Evolutionary conservation across 2,888 invertebrate species (phyloP).

Genomic region (Eulithis prunata): DNA sequence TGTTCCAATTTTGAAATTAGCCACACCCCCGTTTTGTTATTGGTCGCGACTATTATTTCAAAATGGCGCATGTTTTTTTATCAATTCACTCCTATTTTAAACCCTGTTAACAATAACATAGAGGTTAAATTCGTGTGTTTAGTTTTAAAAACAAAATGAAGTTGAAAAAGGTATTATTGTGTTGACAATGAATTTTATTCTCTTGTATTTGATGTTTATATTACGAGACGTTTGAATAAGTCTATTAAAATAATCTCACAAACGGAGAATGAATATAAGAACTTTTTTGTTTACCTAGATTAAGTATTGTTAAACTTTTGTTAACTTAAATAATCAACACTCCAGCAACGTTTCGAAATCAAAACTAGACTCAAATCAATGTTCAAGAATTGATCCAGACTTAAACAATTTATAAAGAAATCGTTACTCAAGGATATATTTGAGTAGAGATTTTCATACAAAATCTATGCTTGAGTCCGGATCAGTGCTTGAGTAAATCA

Average conservation of each 20-base stretch:
- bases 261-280: slow-evolving; percentile 4
- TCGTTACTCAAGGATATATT: no score
- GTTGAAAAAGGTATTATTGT: slow-evolving; percentile 34
- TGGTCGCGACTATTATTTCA: slow-evolving; percentile 56
- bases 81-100: slow-evolving; percentile 16
- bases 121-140: slow-evolving; percentile 23
- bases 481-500: no score
- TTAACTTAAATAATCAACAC: no score
- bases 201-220: slow-evolving; percentile 51
- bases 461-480: no score
- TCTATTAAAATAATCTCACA: slow-evolving; percentile 17
- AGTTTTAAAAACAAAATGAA: not conserved
- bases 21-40: slow-evolving; percentile 78
- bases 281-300: slow-evolving; percentile 3
- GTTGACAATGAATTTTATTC: slow-evolving; percentile 58
- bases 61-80: slow-evolving; percentile 46
- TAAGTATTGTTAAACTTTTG: no score
- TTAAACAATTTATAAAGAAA: no score
- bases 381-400: no score
- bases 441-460: no score
- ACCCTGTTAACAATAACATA: slow-evolving; percentile 6
- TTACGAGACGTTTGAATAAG: slow-evolving; percentile 45
- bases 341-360: no score
- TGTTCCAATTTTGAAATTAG: slow-evolving; percentile 77
- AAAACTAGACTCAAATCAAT: no score